A percentile compares a stretch with the other conserved stretches of the same genome.
Conservation (phyloP, 64 coral and sea anemone genomes). For the Exaiptasia diaphana region DNA sequence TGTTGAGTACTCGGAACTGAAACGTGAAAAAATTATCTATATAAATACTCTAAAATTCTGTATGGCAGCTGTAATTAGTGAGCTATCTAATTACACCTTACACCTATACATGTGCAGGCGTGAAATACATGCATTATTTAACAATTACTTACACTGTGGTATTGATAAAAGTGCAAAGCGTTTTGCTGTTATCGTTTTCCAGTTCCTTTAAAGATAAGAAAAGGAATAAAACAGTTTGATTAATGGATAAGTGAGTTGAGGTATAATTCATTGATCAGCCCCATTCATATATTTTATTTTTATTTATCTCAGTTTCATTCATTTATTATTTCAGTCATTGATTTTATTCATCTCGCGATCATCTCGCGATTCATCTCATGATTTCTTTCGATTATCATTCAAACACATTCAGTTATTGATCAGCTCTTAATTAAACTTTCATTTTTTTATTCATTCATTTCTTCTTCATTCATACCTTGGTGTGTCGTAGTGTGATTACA, state of each 20-base stretch:
- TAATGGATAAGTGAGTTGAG: no score
- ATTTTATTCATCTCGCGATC: no score
- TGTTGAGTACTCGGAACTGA: conserved; percentile 13
- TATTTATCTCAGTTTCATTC: background rate
- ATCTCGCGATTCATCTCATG: no score
- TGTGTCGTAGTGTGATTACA: conserved; percentile 10
- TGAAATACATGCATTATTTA: background rate
- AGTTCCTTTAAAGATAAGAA: no score
- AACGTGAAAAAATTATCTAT: background rate
- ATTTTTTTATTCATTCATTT: no score
- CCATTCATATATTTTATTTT: background rate
- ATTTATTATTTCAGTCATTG: background rate
- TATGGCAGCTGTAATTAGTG: background rate
- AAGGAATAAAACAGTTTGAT: no score
- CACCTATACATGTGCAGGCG: background rate
- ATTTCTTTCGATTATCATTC: no score
- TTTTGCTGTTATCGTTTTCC: background rate
- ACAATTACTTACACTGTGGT: background rate
- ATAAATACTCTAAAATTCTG: background rate
- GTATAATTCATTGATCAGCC: no score
- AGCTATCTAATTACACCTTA: background rate
- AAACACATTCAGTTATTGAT: no score
- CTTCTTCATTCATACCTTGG: conserved; percentile 47
- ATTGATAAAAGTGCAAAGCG: background rate
- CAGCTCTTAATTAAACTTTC: no score